Evolutionary conservation across 2,113 vertebrate species (phyloP).

Genomic region (Stigmatopora nigra): DNA sequence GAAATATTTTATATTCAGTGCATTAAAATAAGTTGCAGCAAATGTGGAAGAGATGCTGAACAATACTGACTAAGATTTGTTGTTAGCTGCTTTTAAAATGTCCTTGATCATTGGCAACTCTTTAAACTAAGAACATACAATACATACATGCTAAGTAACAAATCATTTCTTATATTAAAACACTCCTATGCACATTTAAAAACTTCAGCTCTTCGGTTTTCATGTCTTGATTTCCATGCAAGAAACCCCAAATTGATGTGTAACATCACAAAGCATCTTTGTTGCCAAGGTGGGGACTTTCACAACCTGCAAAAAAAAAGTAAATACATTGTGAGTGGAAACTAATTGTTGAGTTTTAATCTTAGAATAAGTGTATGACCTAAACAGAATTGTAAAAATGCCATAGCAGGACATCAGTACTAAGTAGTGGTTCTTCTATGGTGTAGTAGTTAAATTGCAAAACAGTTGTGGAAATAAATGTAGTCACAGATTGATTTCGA

Average conservation of each 20-base stretch:
- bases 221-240: slow-evolving; percentile 25
- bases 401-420: not conserved
- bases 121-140: slow-evolving; percentile 35
- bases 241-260: slow-evolving; percentile 22
- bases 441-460: not conserved
- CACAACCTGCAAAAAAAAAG: slow-evolving; percentile 44
- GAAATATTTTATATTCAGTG: slow-evolving; percentile 31
- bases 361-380: not conserved
- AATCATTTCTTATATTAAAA: slow-evolving; percentile 34
- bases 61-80: slow-evolving; percentile 26
- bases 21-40: slow-evolving; percentile 32
- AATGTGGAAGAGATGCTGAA: slow-evolving; percentile 28
- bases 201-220: slow-evolving; percentile 55
- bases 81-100: slow-evolving; percentile 25
- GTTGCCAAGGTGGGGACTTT: slow-evolving; percentile 54
- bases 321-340: slow-evolving; percentile 17
- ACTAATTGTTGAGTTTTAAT: not conserved
- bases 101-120: slow-evolving; percentile 39
- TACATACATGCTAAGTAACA: slow-evolving; percentile 53
- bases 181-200: slow-evolving; percentile 37
- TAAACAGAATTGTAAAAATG: not conserved
- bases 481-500: not conserved
- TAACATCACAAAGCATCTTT: slow-evolving; percentile 61
- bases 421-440: not conserved
- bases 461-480: not conserved